Evolutionary conservation across 2,113 vertebrate genomes (phyloP), one percentile per base, ranked within the genome.

Genomic region (Rhynchomys soricoides): DNA sequence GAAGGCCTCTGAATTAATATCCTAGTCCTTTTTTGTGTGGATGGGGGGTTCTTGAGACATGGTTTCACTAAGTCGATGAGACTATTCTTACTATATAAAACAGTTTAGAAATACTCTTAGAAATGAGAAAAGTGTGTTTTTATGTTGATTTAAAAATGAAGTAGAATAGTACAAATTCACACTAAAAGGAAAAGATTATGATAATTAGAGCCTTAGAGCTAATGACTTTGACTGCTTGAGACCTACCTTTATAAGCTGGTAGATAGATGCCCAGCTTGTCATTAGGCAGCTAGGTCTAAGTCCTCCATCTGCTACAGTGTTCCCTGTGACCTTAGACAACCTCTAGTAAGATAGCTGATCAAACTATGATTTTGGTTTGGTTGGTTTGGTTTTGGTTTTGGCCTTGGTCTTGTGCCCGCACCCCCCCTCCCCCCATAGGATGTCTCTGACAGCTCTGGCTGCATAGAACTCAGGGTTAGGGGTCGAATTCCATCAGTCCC

Each of bases 111-210:
- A 93, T 74, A 22, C 40, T 85, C 31, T 70, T 77, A 15, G 29
- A 71, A 77, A 50, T 68, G 68, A 22, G 40, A 26, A 81, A 89
- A 62, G 16, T 55, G 17, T 57, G 1, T 62, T 57, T 40, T 93
- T 62, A n/a, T 75, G 68, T 68, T 86, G 40, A 75, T 52, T 22
- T 37, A 73, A 55, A 89, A 62, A 24, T 88, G 2, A 45, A 29
- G 29, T 93, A 93, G 66, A 93, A 82, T 64, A 86, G 5, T 82
- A 7, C 24, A 26, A 94, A 90, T 77, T 94, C 43, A 95, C n/a
- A 57, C 34, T 70, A 48, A 89, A 52, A 83, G 8, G 31, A 37
- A 66, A 91, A 74, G 31, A 89, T 52, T 91, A 52, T 29, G 48
- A 10, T 81, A 15, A 17, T 19, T 1, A 77, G 45, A 31, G 52